Conservation (phyloP, 1,140 invertebrate genomes). For the Bemisia tabaci region DNA sequence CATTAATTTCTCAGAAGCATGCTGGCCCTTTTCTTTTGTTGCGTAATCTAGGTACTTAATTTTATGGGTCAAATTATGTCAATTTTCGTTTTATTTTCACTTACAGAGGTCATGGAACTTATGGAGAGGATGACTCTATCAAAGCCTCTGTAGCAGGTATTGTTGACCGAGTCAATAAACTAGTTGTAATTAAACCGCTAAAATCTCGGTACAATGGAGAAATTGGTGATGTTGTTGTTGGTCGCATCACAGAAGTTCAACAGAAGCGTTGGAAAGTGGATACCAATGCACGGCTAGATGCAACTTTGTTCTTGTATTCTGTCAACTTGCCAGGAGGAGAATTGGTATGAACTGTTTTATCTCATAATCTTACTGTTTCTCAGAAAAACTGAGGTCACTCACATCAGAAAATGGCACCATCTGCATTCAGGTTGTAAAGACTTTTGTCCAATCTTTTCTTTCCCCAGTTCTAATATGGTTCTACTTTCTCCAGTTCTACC, state of each 20-base stretch:
- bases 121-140: slow-evolving; percentile 58
- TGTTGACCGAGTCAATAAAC: slow-evolving; percentile 86
- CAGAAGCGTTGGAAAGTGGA: slow-evolving; percentile 93
- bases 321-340: slow-evolving; percentile 96
- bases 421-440: too few species aligned
- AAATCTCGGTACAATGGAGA: slow-evolving; percentile 86
- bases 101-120: slow-evolving; percentile 89
- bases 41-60: too few species aligned
- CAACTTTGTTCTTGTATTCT: slow-evolving; percentile 74
- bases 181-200: slow-evolving; percentile 78
- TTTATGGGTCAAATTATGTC: too few species aligned
- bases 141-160: slow-evolving; percentile 87
- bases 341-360: slow-evolving; percentile 43
- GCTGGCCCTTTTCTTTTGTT: too few species aligned
- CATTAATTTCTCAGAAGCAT: too few species aligned
- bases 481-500: too few species aligned
- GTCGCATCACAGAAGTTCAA: slow-evolving; percentile 79
- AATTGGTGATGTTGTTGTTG: slow-evolving; percentile 94
- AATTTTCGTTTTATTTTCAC: too few species aligned
- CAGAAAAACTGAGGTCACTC: too few species aligned
- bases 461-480: too few species aligned
- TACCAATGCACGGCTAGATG: slow-evolving; percentile 79
- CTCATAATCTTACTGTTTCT: slow-evolving; percentile 2
- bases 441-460: too few species aligned
- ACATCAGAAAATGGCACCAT: too few species aligned